Percentiles rank a stretch among this genome's conserved stretches.
phyloP scores from a whole-genome alignment of 64 coral and sea anemone species.

The Porites lutea region DNA sequence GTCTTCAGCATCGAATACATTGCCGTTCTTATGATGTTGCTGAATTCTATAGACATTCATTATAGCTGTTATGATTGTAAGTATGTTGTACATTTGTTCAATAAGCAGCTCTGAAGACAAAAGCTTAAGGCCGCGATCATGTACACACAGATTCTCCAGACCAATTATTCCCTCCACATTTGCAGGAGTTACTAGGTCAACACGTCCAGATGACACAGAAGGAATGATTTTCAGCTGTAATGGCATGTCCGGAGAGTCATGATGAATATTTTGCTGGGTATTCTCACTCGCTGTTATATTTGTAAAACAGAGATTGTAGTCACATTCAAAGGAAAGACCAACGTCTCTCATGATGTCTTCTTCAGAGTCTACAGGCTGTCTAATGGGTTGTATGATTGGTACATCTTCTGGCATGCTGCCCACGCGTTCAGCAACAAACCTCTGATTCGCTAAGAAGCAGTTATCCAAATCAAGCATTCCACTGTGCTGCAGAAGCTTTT shows the following conservation, averaged over 20 bases:
- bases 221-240: conserved; percentile 32
- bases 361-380: conserved; percentile 27
- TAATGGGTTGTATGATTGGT: conserved; percentile 40
- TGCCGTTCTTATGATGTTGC: background rate
- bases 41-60: conserved; percentile 43
- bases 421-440: conserved; percentile 32
- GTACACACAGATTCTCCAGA: conserved; percentile 51
- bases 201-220: conserved; percentile 27
- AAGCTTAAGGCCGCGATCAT: conserved; percentile 3
- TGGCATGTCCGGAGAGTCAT: background rate
- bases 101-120: conserved; percentile 55
- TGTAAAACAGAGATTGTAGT: conserved; percentile 66
- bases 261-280: background rate
- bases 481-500: background rate
- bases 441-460: conserved; percentile 56
- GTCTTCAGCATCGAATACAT: conserved; percentile 6
- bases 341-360: conserved; percentile 40
- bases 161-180: conserved; percentile 6
- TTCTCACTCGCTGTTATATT: conserved; percentile 56
- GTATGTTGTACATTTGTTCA: conserved; percentile 38
- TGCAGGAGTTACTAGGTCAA: background rate
- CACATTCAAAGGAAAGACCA: conserved; percentile 57
- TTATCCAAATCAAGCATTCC: conserved; percentile 30
- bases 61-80: conserved; percentile 54
- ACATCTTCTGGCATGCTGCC: conserved; percentile 65